phyloP scores from a whole-genome alignment of 2,797 vertebrate genomes.

The Myotis findleyi region DNA sequence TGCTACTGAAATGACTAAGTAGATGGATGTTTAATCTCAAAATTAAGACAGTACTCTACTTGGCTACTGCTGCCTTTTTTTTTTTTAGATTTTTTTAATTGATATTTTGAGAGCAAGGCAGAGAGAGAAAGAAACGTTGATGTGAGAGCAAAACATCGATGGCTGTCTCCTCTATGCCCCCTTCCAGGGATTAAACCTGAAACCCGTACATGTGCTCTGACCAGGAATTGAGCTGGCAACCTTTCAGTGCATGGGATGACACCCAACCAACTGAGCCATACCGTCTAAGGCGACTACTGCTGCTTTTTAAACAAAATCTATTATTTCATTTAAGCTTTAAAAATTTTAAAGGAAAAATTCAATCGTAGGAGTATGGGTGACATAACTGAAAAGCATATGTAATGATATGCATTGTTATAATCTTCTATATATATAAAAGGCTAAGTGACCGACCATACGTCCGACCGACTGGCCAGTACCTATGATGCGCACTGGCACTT shows the following conservation, averaged over 20 bases:
- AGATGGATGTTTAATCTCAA: not conserved
- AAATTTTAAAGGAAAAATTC: slow-evolving; percentile 23
- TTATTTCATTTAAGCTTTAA: slow-evolving; percentile 27
- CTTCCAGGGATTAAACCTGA: not conserved
- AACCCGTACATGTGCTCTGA: not conserved
- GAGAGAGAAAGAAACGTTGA: not conserved
- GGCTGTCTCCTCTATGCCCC: not conserved
- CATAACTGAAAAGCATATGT: not conserved
- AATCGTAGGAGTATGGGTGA: not conserved
- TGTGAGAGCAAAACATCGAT: not conserved
- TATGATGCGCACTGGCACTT: too few species aligned
- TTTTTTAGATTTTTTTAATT: not conserved
- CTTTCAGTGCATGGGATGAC: not conserved
- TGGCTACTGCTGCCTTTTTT: not conserved
- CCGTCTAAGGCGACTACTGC: not conserved
- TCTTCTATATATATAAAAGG: too few species aligned
- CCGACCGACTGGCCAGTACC: too few species aligned
- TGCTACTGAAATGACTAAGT: not conserved
- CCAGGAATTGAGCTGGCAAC: not conserved
- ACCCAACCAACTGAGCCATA: not conserved
- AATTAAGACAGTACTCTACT: not conserved
- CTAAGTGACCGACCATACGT: too few species aligned
- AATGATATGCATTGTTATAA: not conserved
- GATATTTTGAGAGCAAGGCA: not conserved
- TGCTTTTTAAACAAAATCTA: not conserved